Conservation (phyloP, 2,113 vertebrate genomes). For the Aptenodytes forsteri region DNA sequence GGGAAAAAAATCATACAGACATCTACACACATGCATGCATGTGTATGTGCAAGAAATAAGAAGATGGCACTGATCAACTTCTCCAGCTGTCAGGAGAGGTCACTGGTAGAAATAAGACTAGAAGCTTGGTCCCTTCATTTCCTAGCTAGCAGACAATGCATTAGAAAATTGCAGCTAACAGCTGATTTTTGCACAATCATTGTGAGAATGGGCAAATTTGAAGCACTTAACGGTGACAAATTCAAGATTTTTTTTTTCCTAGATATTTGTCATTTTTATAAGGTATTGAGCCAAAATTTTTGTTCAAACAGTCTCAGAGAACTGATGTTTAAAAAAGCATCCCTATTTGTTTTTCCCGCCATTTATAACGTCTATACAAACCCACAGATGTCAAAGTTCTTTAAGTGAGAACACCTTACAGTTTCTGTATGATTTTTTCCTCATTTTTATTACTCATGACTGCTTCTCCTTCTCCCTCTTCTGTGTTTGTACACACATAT, state of each 20-base stretch:
- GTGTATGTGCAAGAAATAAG: background rate
- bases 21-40: accelerated
- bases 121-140: background rate
- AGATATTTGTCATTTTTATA: background rate
- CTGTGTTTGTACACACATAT: background rate
- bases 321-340: background rate
- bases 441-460: background rate
- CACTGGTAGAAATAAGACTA: background rate
- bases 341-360: background rate
- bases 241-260: background rate
- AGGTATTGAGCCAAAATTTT: background rate
- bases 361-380: background rate
- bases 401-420: background rate
- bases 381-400: background rate
- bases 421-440: background rate
- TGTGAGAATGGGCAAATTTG: background rate
- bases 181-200: background rate
- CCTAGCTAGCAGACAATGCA: background rate
- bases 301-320: background rate
- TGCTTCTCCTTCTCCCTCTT: background rate
- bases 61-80: background rate
- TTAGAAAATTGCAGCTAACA: background rate
- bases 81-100: background rate
- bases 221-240: background rate
- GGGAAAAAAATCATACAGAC: accelerated